phyloP scores from a whole-genome alignment of 2,888 invertebrate genomes.

The Candidula unifasciata region DNA sequence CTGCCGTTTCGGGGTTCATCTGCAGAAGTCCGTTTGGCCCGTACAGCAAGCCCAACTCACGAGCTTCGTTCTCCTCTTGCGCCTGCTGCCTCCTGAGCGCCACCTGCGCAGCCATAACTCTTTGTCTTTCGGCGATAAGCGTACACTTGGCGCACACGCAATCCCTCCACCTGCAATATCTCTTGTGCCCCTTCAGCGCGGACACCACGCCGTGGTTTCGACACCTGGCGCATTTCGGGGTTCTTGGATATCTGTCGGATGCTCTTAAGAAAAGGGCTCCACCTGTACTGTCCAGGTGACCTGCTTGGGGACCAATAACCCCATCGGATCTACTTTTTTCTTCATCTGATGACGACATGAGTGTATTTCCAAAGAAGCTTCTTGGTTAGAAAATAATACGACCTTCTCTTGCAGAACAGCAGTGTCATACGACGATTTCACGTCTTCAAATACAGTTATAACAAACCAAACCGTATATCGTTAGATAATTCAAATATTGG shows the following conservation, averaged over 20 bases:
- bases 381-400: no score
- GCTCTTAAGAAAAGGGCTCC: conserved; percentile 62
- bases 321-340: conserved; percentile 29
- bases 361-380: no score
- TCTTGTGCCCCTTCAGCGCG: conserved; percentile 87
- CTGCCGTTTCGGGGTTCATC: conserved; percentile 69
- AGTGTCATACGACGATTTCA: not conserved
- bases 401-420: no score
- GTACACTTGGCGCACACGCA: conserved; percentile 98
- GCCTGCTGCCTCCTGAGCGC: conserved; percentile 96
- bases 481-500: no score
- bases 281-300: not conserved
- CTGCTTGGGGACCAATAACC: not conserved
- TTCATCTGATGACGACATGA: conserved; percentile 50
- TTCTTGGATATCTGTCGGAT: conserved; percentile 92
- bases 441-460: not conserved
- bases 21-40: conserved; percentile 76
- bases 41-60: conserved; percentile 92
- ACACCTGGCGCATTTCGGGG: conserved; percentile 97
- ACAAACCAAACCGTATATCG: no score
- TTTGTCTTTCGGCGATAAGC: conserved; percentile 95
- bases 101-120: conserved; percentile 99
- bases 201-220: conserved; percentile 98
- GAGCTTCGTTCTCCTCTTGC: conserved; percentile 96
- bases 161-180: conserved; percentile 96